These are phyloP conservation scores for Sturnira hondurensis DNA, from an alignment of 2,113 vertebrate species.

Conservation along the genomic window DNA sequence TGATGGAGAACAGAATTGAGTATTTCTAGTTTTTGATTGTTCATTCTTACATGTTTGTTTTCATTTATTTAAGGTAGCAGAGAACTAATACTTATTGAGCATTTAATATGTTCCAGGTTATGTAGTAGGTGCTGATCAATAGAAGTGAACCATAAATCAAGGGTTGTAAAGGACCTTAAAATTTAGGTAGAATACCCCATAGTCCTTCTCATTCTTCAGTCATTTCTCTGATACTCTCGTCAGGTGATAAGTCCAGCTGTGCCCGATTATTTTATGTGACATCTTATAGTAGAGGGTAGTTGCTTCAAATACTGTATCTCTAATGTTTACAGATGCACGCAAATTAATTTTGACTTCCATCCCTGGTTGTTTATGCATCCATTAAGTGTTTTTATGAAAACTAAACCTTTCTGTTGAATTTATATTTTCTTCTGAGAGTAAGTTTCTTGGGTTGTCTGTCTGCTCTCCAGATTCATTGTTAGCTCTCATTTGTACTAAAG, in stretches of 20 bases:
- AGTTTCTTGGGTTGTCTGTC: not conserved
- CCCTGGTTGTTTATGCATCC: not conserved
- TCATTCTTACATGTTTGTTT: not conserved
- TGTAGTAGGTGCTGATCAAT: not conserved
- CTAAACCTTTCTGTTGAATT: not conserved
- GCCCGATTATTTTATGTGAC: not conserved
- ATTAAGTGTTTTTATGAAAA: not conserved
- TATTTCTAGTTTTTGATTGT: not conserved
- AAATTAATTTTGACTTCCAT: not conserved
- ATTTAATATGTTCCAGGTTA: not conserved
- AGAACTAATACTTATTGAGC: not conserved
- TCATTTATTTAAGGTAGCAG: not conserved
- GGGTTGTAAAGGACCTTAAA: not conserved
- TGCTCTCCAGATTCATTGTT: not conserved
- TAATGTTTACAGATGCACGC: not conserved
- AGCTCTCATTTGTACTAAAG: not conserved
- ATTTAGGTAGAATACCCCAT: not conserved
- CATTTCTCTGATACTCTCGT: not conserved
- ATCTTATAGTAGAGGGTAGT: not conserved
- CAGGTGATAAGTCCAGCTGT: not conserved
- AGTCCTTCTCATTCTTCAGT: not conserved
- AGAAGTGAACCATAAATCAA: not conserved
- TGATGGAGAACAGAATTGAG: not conserved
- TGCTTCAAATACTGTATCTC: not conserved
- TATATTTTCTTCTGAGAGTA: conserved; percentile 10